Base-by-base conservation (phyloP, 2,888 invertebrate genomes). In the Slavum lentiscoides region DNA sequence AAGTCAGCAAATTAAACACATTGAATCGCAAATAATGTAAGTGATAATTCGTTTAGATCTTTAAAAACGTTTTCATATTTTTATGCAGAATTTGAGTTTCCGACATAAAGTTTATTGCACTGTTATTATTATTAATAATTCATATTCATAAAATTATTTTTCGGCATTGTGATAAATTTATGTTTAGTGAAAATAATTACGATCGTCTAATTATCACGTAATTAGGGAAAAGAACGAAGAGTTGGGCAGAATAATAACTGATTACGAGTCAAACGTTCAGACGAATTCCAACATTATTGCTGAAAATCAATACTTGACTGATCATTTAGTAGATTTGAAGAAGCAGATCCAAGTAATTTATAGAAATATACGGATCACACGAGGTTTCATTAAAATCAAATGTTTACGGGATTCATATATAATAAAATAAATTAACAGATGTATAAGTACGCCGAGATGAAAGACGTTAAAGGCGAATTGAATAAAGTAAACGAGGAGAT, bases 141-240 rank as follows among this genome's bases (percentile, higher is more conserved):
- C 49, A 15, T 15, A 3, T 49, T 49, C 13, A 3, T 11, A 49
- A 49, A 9, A 15, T 49, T 15, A 49, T 49, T 49, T 11, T 49
- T 15, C 13, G 43, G 43, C 4, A 43, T 43, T 43, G 43, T 43
- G 13, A 49, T 13, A 49, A 3, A 49, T 15, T 9, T 15, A 15
- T 49, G 49, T 49, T 11, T 49, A 49, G 6, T 55, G 19, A 55
- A 19, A 55, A 55, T 19, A 55, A 19, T 55, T 55, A 19, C 19
- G 19, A 55, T 55, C 1, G 19, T 19, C 4, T 30, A 37, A 67
- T 39, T 39, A 39, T 61, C 19, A 19, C 55, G 55, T 19, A 19
- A 30, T 62, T 66, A 74, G 74, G 30, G n/a, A 37, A 5, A 74
- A 62, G 37, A 30, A n/a, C 8, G 11, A 53, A 6, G 74, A 74